Base-by-base conservation (phyloP, 2,113 vertebrate species). In the Dromiciops gliroides region DNA sequence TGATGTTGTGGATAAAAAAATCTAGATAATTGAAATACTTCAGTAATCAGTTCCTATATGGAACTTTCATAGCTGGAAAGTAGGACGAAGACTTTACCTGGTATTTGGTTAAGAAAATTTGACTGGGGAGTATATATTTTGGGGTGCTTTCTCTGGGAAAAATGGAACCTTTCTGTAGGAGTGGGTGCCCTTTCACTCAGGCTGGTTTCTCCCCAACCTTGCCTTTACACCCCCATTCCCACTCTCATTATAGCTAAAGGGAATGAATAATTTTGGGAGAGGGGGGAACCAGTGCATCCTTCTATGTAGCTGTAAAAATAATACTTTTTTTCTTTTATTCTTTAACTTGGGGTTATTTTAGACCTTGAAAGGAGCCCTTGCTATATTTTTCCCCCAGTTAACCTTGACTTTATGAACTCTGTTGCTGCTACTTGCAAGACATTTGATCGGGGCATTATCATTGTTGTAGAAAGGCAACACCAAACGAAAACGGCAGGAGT, bases 401-500 rank as follows among this genome's bases (percentile, higher is more conserved):
- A 48, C 89, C 48, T 90, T 50, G 89, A 90, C 89, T 48, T 50
- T 50, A 90, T 48, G 89, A 90, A 90, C 89, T 90, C 48, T 90
- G 47, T 48, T 50, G 48, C 48, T 90, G 24, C 47, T 90, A 50
- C 47, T 90, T 90, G 89, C 24, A 90, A 49, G 47, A 90, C 48
- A 90, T 50, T 48, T 83, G 67, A 83, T 83, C 67, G 1, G 47
- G 89, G 89, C 89, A 90, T 90, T 50, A 28, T 50, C 89, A 48
- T 90, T 90, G 89, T 97, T 2, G 6, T 92, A 97, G 97, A 95
- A 96, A 94, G 97, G 97, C 93, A 94, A 95, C 48, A 28, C 89
- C 51, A 97, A 24, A 96, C 96, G 97, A 94, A 94, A 67, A 67
- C 12, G 25, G 94, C 95, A 90, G 96, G 97, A 97, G 96, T 97